Conservation (phyloP, 2,888 invertebrate genomes). For the Zhengitettix transpicula region DNA sequence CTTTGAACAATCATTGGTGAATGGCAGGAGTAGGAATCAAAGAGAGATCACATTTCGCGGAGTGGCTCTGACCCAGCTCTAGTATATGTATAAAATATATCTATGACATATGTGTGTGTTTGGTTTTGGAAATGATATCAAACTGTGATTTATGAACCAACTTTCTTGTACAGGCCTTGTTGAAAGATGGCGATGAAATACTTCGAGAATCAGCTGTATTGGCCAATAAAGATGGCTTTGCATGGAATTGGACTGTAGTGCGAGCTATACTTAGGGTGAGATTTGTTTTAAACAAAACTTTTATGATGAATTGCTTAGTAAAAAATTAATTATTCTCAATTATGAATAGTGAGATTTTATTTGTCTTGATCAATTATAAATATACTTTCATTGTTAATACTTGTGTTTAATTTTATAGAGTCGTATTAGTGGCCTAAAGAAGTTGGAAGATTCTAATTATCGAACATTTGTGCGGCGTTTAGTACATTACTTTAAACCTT, state of each 20-base stretch:
- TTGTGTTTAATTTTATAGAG: constrained; percentile 24
- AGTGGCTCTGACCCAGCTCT: no score
- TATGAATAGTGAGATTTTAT: background rate
- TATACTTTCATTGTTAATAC: background rate
- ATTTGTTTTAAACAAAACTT: background rate
- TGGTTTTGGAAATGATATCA: no score
- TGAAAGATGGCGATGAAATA: constrained; percentile 42
- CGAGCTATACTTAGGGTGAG: constrained; percentile 60
- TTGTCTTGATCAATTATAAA: background rate
- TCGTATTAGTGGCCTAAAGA: constrained; percentile 33
- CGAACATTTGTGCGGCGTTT: constrained; percentile 56
- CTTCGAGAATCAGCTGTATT: constrained; percentile 72
- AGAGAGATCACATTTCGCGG: no score
- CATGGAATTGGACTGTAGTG: constrained; percentile 91
- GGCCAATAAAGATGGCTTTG: constrained; percentile 56
- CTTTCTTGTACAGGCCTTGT: constrained; percentile 16
- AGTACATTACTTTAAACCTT: constrained; percentile 72
- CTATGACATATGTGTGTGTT: no score
- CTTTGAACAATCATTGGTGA: no score
- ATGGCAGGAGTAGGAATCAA: no score
- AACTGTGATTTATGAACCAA: no score
- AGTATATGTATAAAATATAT: no score
- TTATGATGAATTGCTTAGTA: background rate
- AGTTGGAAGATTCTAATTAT: constrained; percentile 47
- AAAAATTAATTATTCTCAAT: background rate